Evolutionary conservation across 2,888 invertebrate species (phyloP).

Genomic region (Hofmannophila pseudospretella): DNA sequence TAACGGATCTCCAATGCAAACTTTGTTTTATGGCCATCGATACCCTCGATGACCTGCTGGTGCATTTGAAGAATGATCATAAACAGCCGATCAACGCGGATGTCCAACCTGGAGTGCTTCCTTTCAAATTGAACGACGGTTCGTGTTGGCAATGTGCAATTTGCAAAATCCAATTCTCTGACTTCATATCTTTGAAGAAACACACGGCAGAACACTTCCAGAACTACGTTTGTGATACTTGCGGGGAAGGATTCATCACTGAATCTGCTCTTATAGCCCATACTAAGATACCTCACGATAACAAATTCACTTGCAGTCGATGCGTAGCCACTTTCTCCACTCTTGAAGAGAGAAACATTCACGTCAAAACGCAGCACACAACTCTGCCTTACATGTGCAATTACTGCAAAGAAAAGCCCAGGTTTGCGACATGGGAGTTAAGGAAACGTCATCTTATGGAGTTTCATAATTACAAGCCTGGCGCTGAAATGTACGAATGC

Average conservation of each 20-base stretch:
- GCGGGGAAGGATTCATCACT: conserved; percentile 68
- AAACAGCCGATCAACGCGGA: conserved; percentile 64
- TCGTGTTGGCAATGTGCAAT: conserved; percentile 65
- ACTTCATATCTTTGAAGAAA: conserved; percentile 58
- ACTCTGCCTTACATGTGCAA: conserved; percentile 62
- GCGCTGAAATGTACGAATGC: conserved; percentile 66
- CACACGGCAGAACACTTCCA: conserved; percentile 66
- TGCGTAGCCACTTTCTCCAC: conserved; percentile 65
- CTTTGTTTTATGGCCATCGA: conserved; percentile 61
- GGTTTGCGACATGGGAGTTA: conserved; percentile 66
- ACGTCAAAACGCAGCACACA: conserved; percentile 64
- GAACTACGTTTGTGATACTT: conserved; percentile 68
- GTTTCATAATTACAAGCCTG: conserved; percentile 63
- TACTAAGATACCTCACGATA: conserved; percentile 59
- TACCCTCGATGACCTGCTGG: conserved; percentile 51
- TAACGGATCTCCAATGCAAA: conserved; percentile 66
- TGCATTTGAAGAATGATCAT: conserved; percentile 62
- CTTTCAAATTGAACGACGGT: conserved; percentile 62
- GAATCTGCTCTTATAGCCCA: conserved; percentile 60
- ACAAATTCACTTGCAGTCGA: conserved; percentile 62
- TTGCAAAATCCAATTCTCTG: conserved; percentile 58
- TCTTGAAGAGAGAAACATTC: conserved; percentile 55
- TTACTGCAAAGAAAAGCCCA: conserved; percentile 64
- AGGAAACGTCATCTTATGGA: conserved; percentile 65
- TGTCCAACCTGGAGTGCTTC: conserved; percentile 63